phyloP scores from a whole-genome alignment of 2,888 invertebrate species.

The Nymphalis urticae region DNA sequence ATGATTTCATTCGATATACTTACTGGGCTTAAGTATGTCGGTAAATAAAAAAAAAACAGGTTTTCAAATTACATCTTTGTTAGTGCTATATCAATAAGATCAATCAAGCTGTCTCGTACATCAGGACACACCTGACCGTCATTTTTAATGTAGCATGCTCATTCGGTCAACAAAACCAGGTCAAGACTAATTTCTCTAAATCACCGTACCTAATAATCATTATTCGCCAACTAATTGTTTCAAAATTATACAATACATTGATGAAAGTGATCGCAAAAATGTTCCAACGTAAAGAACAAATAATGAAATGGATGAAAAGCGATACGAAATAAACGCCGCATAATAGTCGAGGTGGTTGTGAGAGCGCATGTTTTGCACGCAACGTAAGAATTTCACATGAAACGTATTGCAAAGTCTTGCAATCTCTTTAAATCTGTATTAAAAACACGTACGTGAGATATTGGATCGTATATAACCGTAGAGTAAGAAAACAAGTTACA shows the following conservation, averaged over 20 bases:
- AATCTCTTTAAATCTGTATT: constrained; percentile 26
- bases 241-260: constrained; percentile 20
- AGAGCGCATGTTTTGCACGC: constrained; percentile 64
- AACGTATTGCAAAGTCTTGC: constrained; percentile 55
- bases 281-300: constrained; percentile 33
- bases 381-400: constrained; percentile 67
- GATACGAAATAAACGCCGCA: constrained; percentile 39
- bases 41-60: too few relatives aligned
- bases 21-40: too few relatives aligned
- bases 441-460: constrained; percentile 44
- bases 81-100: not conserved
- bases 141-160: constrained; percentile 43
- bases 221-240: constrained; percentile 6
- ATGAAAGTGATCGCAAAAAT: constrained; percentile 20
- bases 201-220: constrained; percentile 42
- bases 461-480: constrained; percentile 43
- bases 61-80: not conserved
- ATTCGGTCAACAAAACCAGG: constrained; percentile 51
- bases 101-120: not conserved
- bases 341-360: constrained; percentile 42
- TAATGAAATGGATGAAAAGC: constrained; percentile 46
- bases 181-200: constrained; percentile 52
- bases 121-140: constrained; percentile 40
- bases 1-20: too few relatives aligned
- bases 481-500: constrained; percentile 43